Evolutionary conservation across 2,888 invertebrate species (phyloP), one percentile per base, ranked within the genome.

Genomic region (Mythimna loreyi): DNA sequence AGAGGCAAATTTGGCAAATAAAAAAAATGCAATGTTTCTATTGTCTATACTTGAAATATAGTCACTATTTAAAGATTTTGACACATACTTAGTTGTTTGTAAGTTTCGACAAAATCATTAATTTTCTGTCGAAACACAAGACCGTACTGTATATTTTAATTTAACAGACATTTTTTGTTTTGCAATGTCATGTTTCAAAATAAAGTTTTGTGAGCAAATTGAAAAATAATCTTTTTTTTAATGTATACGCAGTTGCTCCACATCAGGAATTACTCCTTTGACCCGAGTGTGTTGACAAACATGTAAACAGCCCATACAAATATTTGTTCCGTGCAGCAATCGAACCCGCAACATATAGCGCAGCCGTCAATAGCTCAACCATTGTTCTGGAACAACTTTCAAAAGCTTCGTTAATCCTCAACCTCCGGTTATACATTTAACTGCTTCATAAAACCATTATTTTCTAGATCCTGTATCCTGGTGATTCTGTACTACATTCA

Each of bases 391-490:
- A 16, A 16, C 19, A 56, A 33, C 25, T 49, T 43, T 36, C 19
- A 23, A 36, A 52, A 28, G 16, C 2, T 45, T 16, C 19, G 64
- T 28, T 62, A 45, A 64, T 33, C 21, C 3, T 19, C 49, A 33
- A 64, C 49, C 55, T 72, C 76, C 76, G 76, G 76, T 47, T 74
- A 33, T 47, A 50, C 33, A 56, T 36, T 36, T 16, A 50, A 45
- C 45, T 56, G 30, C 30, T 25, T 23, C 11, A 56, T 36, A 40
- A 11, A 30, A 59, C 45, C 57, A 73, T 68, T 68, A 75, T 61
- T 68, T 58, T 61, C 56, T 50, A 75, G 68, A 75, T 74, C 76
- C 74, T 74, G 76, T 50, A 74, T 74, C 71, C 71, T 74, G 55
- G 57, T 75, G 19, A 55, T 75, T 63, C 45, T 70, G 63, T 43